Evolutionary conservation across 92 coral and sea anemone genomes (phyloP).

Genomic region (Zoanthus sansibaricus): DNA sequence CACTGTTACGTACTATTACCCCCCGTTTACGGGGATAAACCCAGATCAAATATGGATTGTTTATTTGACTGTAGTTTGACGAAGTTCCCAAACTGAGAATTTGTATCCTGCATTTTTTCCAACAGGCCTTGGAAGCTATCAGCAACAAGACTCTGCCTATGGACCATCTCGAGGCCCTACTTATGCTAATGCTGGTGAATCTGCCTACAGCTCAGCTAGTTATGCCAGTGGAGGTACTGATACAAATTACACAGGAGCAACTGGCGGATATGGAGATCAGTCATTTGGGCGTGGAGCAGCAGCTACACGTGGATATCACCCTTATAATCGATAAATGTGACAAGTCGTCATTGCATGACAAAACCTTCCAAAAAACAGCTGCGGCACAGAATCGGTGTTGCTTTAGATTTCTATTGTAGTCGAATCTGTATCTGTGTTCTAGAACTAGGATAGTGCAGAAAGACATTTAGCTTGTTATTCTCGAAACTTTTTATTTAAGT

Average conservation of each 20-base stretch:
- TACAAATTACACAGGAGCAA: slow-evolving; percentile 20
- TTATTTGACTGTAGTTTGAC: too few relatives aligned
- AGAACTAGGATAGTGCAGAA: neutral
- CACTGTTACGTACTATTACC: too few relatives aligned
- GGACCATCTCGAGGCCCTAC: slow-evolving; percentile 43
- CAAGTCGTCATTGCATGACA: neutral
- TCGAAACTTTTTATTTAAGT: neutral
- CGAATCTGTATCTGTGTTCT: neutral
- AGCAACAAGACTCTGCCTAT: slow-evolving; percentile 43
- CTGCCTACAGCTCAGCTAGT: slow-evolving; percentile 21
- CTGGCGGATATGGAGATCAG: slow-evolving; percentile 42
- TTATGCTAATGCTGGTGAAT: slow-evolving; percentile 30
- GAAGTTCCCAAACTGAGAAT: too few relatives aligned
- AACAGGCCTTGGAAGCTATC: slow-evolving; percentile 46
- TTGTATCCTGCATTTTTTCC: neutral
- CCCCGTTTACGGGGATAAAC: too few relatives aligned
- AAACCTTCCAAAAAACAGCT: neutral
- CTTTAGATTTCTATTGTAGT: neutral
- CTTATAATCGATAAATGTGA: slow-evolving; percentile 31
- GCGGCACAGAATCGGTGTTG: neutral
- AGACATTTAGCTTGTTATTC: neutral
- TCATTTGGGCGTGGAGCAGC: slow-evolving; percentile 43
- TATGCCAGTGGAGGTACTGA: slow-evolving; percentile 26
- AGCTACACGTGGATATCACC: slow-evolving; percentile 43
- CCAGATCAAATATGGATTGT: too few relatives aligned